Percentiles rank a stretch among this genome's conserved stretches.
phyloP scores from a whole-genome alignment of 2,888 invertebrate species.

The Notocelia uddmanniana region DNA sequence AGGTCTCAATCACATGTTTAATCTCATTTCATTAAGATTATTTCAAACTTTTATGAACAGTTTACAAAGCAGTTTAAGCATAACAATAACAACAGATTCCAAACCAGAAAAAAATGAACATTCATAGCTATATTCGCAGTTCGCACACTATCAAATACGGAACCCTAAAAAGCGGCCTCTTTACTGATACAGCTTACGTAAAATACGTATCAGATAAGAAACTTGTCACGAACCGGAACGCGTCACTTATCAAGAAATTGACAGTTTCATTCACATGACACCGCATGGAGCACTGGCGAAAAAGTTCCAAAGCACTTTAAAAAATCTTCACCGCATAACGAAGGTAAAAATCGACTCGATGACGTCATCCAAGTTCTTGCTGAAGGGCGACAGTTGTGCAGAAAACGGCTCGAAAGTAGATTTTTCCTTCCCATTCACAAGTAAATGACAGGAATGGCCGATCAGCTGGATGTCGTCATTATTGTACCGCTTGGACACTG shows the following conservation, averaged over 20 bases:
- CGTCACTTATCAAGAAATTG: slow-evolving; percentile 13
- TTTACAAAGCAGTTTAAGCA: slow-evolving; percentile 18
- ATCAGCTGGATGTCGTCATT: slow-evolving; percentile 74
- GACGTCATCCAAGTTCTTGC: slow-evolving; percentile 79
- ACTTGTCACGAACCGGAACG: slow-evolving; percentile 6
- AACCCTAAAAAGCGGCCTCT: slow-evolving; percentile 14
- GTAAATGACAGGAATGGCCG: slow-evolving; percentile 69
- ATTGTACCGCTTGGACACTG: slow-evolving; percentile 67
- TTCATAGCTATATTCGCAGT: too few relatives aligned
- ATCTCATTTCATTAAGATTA: slow-evolving; percentile 14
- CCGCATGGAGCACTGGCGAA: slow-evolving; percentile 12
- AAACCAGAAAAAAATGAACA: slow-evolving; percentile 4
- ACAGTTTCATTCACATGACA: slow-evolving; percentile 2
- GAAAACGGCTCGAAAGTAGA: slow-evolving; percentile 62
- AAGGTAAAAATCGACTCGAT: slow-evolving; percentile 81
- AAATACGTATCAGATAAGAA: neutral
- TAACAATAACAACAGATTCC: slow-evolving; percentile 4
- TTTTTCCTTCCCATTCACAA: slow-evolving; percentile 75
- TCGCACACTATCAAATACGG: neutral
- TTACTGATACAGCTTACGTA: slow-evolving; percentile 20
- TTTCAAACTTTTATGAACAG: neutral
- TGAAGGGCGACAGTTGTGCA: slow-evolving; percentile 76
- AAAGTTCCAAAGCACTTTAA: slow-evolving; percentile 43
- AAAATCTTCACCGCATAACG: slow-evolving; percentile 74
- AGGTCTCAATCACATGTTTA: slow-evolving; percentile 14